Evolutionary conservation across 2,113 vertebrate species (phyloP), one percentile per base, ranked within the genome.

Genomic region (Motacilla tschutschensis): DNA sequence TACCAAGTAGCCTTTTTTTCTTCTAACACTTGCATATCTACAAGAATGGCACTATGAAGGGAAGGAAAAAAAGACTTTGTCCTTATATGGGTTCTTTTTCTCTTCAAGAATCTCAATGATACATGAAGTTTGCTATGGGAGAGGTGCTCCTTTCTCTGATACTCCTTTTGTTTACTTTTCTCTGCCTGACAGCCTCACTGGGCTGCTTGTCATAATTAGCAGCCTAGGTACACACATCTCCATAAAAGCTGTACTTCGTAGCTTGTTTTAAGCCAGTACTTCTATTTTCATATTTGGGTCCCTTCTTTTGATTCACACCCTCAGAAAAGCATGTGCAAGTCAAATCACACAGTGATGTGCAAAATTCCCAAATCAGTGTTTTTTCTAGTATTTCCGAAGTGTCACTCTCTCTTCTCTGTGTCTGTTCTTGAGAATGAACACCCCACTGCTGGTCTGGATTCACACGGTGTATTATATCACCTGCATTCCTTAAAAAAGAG

Each of bases 1-100:
- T 94, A 87, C 84, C 84, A 94, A 90, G 58, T 75, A 93, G 76
- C 58, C 76, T 86, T 90, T 94, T 87, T 87, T 75, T 16, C 54
- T 87, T 82, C 57, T 78, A 80, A 80, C 1, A 25, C 81, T 83
- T 90, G 53, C 29, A 17, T 76, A 91, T 86, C 46, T 87, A 75
- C 31, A 83, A 73, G 74, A 91, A 82, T 79, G 53, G 41, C 51
- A 66, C 85, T 79, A 76, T 0, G 3, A 55, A 88, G 50, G 60
- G 50, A 65, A 29, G 6, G 24, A 44, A 51, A 88, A 87, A 80
- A 89, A 25, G 44, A 76, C 53, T 88, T 86, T 80, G 17, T 85
- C 29, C 29, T 54, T 53, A 40, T 12, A 76, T 0, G 17, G 29
- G 40, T 40, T 60, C 41, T 85, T 50, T 50, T 15, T 50, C 60